phyloP scores from a whole-genome alignment of 2,888 invertebrate genomes.

The Craniophora ligustri region DNA sequence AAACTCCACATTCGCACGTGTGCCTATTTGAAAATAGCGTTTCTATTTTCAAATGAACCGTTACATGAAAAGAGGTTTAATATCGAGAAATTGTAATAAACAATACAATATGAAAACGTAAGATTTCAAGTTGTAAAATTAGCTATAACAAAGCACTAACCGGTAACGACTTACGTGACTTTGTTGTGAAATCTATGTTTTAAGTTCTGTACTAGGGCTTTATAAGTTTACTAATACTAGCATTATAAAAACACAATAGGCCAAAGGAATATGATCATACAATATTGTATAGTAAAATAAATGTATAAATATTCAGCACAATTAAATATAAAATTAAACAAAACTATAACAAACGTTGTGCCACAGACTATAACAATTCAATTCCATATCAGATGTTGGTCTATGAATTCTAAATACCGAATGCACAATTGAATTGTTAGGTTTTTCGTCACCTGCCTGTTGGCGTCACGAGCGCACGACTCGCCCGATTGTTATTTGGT shows the following conservation, averaged over 20 bases:
- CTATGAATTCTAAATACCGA: conserved; percentile 56
- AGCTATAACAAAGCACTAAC: conserved; percentile 28
- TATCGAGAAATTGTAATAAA: conserved; percentile 35
- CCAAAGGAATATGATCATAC: background rate
- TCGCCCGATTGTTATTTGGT: conserved; percentile 60
- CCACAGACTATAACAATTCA: conserved; percentile 54
- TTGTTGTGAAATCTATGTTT: conserved; percentile 19
- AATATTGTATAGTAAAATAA: conserved; percentile 13
- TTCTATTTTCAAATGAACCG: conserved; percentile 34
- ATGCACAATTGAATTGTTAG: conserved; percentile 67
- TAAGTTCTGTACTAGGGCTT: conserved; percentile 2
- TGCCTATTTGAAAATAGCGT: conserved; percentile 36
- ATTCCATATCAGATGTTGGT: conserved; percentile 54
- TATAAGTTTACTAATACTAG: conserved; percentile 2
- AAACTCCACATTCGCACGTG: conserved; percentile 30
- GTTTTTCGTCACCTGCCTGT: conserved; percentile 71
- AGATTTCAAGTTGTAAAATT: conserved; percentile 33
- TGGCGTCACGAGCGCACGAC: conserved; percentile 67
- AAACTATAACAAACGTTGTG: conserved; percentile 32
- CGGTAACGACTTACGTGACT: conserved; percentile 27
- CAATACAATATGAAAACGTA: conserved; percentile 25
- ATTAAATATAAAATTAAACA: conserved; percentile 43
- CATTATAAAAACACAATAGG: background rate
- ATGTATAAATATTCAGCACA: conserved; percentile 35
- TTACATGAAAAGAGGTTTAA: conserved; percentile 39